phyloP scores from a whole-genome alignment of 2,797 vertebrate genomes.

The Trematomus bernacchii region DNA sequence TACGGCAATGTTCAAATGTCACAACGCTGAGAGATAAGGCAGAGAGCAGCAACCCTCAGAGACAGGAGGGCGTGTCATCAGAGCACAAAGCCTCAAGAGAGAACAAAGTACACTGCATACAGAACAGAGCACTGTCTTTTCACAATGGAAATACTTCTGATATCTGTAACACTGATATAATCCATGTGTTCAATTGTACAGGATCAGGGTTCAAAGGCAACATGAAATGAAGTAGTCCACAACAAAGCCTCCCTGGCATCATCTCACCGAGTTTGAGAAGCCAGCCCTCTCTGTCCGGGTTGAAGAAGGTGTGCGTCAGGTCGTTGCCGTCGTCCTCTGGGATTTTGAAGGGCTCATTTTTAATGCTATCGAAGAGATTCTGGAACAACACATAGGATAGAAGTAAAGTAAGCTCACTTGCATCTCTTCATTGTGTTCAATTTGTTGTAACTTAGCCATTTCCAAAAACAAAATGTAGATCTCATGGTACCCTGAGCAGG shows the following conservation, averaged over 20 bases:
- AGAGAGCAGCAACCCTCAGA: conserved; percentile 59
- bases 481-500: conserved; percentile 89
- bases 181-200: neutral
- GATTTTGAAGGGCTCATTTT: conserved; percentile 96
- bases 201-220: neutral
- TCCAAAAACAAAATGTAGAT: neutral
- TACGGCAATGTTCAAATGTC: conserved; percentile 40
- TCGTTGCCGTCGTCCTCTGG: conserved; percentile 96
- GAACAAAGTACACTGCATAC: conserved; percentile 27
- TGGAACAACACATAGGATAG: conserved; percentile 45
- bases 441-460: neutral
- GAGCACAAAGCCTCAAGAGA: conserved; percentile 57
- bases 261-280: conserved; percentile 94
- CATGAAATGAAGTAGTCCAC: neutral
- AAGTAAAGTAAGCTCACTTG: neutral
- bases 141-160: neutral
- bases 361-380: conserved; percentile 95
- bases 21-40: conserved; percentile 38
- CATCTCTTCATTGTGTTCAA: neutral
- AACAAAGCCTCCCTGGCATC: neutral
- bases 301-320: conserved; percentile 96
- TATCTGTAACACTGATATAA: neutral
- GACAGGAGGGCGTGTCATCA: conserved; percentile 42
- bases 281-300: conserved; percentile 98
- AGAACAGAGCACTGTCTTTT: conserved; percentile 4